These are phyloP conservation scores for Plumapathes pennacea DNA, from an alignment of 92 coral and sea anemone species.

Conservation along the genomic window DNA sequence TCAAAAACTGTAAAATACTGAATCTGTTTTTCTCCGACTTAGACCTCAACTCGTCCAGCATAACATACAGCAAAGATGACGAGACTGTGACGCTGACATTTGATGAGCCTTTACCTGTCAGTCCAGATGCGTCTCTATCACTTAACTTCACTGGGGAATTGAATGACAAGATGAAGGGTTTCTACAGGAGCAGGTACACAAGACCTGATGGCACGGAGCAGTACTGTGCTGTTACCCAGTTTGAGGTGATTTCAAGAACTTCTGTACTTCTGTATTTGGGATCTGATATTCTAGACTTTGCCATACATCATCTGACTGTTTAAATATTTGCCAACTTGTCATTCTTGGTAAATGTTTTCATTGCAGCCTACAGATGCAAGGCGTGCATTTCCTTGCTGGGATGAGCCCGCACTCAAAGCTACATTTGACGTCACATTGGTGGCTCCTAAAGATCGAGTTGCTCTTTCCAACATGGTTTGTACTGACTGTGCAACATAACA, in stretches of 20 bases:
- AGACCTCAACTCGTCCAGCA: constrained; percentile 59
- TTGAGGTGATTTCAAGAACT: constrained; percentile 71
- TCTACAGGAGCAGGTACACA: constrained; percentile 90
- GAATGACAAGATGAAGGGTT: constrained; percentile 98
- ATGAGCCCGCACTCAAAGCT: constrained; percentile 96
- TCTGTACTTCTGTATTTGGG: no score
- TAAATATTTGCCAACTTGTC: background rate
- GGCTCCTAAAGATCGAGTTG: constrained; percentile 93
- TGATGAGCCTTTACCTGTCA: constrained; percentile 76
- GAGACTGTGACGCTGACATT: constrained; percentile 79
- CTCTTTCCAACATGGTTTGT: constrained; percentile 97
- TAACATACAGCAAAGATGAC: constrained; percentile 81
- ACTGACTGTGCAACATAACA: no score
- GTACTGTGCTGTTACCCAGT: constrained; percentile 98
- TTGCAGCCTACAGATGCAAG: constrained; percentile 97
- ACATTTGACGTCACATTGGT: constrained; percentile 90
- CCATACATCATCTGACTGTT: no score
- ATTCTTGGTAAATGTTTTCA: no score
- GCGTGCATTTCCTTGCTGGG: constrained; percentile 99
- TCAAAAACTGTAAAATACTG: background rate
- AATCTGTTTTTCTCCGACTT: background rate
- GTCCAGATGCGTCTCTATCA: constrained; percentile 61
- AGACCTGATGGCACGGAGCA: constrained; percentile 73
- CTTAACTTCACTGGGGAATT: constrained; percentile 91
- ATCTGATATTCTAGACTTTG: no score